Evolutionary conservation across 2,888 invertebrate genomes (phyloP).

Genomic region (Chloroclysta siterata): DNA sequence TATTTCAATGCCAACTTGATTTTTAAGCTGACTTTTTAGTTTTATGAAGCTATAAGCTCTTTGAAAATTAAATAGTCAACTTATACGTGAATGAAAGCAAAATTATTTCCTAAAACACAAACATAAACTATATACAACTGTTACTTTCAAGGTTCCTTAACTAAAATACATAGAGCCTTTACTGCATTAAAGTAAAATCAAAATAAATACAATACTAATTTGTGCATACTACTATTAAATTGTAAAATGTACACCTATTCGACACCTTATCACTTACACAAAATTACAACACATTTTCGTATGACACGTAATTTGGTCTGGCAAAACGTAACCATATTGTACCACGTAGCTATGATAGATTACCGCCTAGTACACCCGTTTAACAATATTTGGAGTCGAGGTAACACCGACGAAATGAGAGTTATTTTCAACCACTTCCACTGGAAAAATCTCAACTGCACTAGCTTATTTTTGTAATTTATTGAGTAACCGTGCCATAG

Average conservation of each 20-base stretch:
- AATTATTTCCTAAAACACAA: conserved; percentile 4
- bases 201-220: too few relatives aligned
- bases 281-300: conserved; percentile 7
- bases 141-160: not conserved
- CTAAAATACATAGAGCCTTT: not conserved
- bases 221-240: not conserved
- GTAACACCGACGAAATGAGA: conserved; percentile 3
- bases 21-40: conserved; percentile 26
- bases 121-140: not conserved
- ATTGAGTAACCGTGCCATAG: too few relatives aligned
- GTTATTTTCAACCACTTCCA: not conserved
- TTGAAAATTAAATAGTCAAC: conserved; percentile 22
- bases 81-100: conserved; percentile 33
- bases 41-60: conserved; percentile 4
- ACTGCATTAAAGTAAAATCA: too few relatives aligned
- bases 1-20: conserved; percentile 21
- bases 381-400: conserved; percentile 12
- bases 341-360: conserved; percentile 2
- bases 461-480: too few relatives aligned
- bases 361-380: conserved; percentile 12
- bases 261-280: conserved; percentile 3
- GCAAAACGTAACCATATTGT: conserved; percentile 5
- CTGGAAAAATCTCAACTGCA: not conserved
- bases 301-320: conserved; percentile 15
- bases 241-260: conserved; percentile 10